A percentile compares a stretch with the other conserved stretches of the same genome.
Conservation (phyloP, 2,797 vertebrate species). For the Pelodytes ibericus region DNA sequence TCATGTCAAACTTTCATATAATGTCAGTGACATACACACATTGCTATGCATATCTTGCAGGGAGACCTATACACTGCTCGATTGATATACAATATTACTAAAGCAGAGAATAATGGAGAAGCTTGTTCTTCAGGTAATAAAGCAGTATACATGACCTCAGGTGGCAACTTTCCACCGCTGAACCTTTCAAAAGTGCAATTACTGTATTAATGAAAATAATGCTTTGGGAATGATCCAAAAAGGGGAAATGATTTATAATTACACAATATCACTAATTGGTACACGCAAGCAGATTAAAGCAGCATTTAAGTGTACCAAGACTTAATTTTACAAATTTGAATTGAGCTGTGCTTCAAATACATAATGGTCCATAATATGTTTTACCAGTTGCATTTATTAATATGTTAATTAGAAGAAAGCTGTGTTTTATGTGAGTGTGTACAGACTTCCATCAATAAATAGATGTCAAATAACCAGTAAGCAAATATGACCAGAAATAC, state of each 20-base stretch:
- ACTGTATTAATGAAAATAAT: conserved; percentile 16
- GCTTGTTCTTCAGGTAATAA: neutral
- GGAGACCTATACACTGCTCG: too few relatives aligned
- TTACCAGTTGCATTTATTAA: neutral
- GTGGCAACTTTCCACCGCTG: neutral
- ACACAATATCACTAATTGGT: conserved; percentile 12
- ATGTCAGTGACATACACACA: too few relatives aligned
- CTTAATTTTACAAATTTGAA: neutral
- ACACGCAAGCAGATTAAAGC: conserved; percentile 10
- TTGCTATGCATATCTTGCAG: too few relatives aligned
- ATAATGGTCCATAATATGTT: neutral
- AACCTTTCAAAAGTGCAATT: neutral
- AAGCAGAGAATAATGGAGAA: neutral
- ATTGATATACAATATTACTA: neutral
- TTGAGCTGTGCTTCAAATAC: neutral
- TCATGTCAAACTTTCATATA: too few relatives aligned
- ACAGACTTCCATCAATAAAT: too few relatives aligned
- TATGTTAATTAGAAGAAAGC: neutral
- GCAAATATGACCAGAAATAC: too few relatives aligned
- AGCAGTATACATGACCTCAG: neutral
- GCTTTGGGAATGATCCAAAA: conserved; percentile 8
- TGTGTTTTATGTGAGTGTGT: too few relatives aligned
- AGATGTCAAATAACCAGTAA: too few relatives aligned
- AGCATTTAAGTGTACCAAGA: conserved; percentile 1
- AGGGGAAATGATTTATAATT: neutral